Base-by-base conservation (phyloP, 1,140 invertebrate genomes). In the Tribolium madens region DNA sequence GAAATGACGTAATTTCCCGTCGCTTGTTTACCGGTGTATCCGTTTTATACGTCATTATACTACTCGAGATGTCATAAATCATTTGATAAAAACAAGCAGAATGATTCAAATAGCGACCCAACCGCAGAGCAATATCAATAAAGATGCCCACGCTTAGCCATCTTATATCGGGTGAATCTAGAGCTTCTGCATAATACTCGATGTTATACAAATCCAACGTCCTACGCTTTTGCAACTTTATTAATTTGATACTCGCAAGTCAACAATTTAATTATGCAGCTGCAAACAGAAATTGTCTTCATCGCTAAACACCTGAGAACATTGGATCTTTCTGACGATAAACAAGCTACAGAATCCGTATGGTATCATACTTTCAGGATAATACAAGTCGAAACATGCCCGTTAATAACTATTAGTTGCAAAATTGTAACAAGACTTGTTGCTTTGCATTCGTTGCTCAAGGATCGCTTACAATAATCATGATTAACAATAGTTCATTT, bases 61-160 rank as follows among this genome's bases (percentile, higher is more conserved):
- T 64, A 64, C 57, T 64, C 13, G 21, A 64, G 57, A 64, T 64
- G 57, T 64, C 57, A 64, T 64, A 64, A 64, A 64, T 64, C 57
- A 64, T 64, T 64, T 31, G 9, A 64, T 64, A 36, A 64, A 64
- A 64, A 64, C 57, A 64, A 64, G 57, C 57, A 15, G 57, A 64
- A 64, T 64, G 57, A 64, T 64, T 36, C 21, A 36, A 64, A 64
- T 12, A 36, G 57, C 57, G 57, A 64, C 57, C 21, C 14, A 64
- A 64, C 57, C 57, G 12, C 57, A 64, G 17, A 64, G 57, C 57
- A 14, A 64, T 64, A 64, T 64, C 26, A 64, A 64, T 64, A 64
- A 64, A 64, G 57, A 64, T 64, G 57, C 57, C 57, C 57, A 64
- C 57, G 57, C 57, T 64, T 33, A 33, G 57, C 57, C 57, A 36